These are phyloP conservation scores for Teleogryllus oceanicus DNA, from an alignment of 2,888 invertebrate species.

Conservation along the genomic window DNA sequence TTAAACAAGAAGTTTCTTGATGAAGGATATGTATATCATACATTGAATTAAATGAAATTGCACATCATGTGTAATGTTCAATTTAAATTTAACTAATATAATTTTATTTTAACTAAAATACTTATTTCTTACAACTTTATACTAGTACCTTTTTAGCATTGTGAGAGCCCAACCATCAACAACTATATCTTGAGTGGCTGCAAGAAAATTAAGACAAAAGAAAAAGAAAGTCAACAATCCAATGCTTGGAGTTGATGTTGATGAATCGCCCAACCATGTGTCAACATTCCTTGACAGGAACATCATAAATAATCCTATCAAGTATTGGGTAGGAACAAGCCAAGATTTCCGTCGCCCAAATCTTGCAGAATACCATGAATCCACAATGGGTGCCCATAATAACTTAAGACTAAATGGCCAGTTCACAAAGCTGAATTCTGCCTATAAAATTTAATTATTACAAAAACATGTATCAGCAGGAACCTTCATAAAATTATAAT, in stretches of 20 bases:
- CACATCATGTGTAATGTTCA: neutral
- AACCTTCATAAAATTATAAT: neutral
- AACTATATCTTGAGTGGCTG: constrained; percentile 98
- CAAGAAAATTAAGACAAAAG: constrained; percentile 88
- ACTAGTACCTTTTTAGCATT: constrained; percentile 81
- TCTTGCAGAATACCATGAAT: constrained; percentile 76
- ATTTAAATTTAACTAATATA: neutral
- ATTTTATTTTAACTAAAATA: neutral
- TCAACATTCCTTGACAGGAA: constrained; percentile 72
- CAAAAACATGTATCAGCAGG: constrained; percentile 19
- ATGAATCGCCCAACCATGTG: constrained; percentile 69
- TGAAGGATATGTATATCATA: neutral
- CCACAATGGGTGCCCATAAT: constrained; percentile 97
- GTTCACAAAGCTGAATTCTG: constrained; percentile 87
- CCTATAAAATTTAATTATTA: constrained; percentile 54
- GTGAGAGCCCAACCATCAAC: constrained; percentile 99
- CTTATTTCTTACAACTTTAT: neutral
- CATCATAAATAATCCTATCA: constrained; percentile 87
- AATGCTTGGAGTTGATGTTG: constrained; percentile 61
- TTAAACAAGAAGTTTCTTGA: constrained; percentile 43
- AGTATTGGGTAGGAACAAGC: constrained; percentile 91
- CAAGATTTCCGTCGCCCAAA: constrained; percentile 94
- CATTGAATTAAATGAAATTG: constrained; percentile 19
- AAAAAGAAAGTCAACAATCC: constrained; percentile 78
- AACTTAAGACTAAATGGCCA: constrained; percentile 93